Evolutionary conservation across 2,888 invertebrate species (phyloP), one percentile per base, ranked within the genome.

Genomic region (Cheilosia variabilis): DNA sequence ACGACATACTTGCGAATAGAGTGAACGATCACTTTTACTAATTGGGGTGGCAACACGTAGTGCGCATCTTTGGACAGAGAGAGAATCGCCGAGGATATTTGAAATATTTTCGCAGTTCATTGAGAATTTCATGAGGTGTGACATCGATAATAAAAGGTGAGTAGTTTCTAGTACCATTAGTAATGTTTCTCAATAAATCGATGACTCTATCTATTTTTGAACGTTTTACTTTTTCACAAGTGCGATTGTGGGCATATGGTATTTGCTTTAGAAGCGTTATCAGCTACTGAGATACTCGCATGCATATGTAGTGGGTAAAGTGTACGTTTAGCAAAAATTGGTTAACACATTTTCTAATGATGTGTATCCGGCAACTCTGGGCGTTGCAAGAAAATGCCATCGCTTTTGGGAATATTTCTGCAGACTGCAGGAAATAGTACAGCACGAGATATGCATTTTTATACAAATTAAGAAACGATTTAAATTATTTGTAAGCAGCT

Each of bases 111-210:
- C 37, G 80, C 71, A 86, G 66, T 77, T 68, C 81, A 72, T 72
- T 80, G 75, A 66, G 57, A 58, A 77, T 76, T 76, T 77, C 77
- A 71, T 81, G 81, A 81, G 86, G 86, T 86, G 86, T 86, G 86
- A 86, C 86, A 86, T 86, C 81, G 81, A 86, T 68, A 77, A 81
- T 62, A 81, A 63, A 77, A 86, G 81, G 86, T 81, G 72, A 81
- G 76, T 80, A 60, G 13, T 60, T 53, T 47, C 52, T 41, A 15
- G 13, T 45, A n/a, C 57, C 50, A 63, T 41, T 57, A 76, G 65
- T 71, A 58, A 66, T 53, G 22, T 63, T 57, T 55, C 63, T 17
- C 15, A 63, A 78, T 19, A 50, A 50, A 15, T 17, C 41, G 10
- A 13, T 45, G 69, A 68, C 69, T 52, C 34, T 34, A 52, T 65